Percentiles rank a stretch among this genome's conserved stretches.
phyloP scores from a whole-genome alignment of 2,888 invertebrate species.

The Andrena fulva region DNA sequence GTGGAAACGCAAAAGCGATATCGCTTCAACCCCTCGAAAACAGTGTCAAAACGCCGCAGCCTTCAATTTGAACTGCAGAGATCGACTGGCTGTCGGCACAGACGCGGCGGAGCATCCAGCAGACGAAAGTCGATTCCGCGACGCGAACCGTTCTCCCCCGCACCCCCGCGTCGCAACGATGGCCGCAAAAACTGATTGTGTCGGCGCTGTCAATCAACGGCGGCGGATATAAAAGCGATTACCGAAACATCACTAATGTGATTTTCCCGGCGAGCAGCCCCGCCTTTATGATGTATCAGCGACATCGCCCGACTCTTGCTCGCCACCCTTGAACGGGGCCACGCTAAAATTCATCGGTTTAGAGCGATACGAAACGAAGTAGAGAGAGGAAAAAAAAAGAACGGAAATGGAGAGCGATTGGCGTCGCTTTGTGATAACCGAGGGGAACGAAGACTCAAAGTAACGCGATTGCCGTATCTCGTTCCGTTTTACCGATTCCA shows the following conservation, averaged over 20 bases:
- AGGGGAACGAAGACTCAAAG: slow-evolving; percentile 13
- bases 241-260: slow-evolving; percentile 76
- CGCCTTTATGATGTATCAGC: slow-evolving; percentile 54
- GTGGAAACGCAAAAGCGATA: too few species aligned
- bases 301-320: slow-evolving; percentile 62
- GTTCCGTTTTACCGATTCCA: slow-evolving; percentile 23
- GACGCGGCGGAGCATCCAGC: neutral
- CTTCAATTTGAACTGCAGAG: too few species aligned
- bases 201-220: slow-evolving; percentile 68
- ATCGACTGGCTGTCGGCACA: too few species aligned
- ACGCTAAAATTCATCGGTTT: slow-evolving; percentile 33
- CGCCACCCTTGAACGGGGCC: slow-evolving; percentile 34
- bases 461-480: slow-evolving; percentile 46
- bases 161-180: slow-evolving; percentile 35
- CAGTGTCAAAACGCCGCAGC: too few species aligned
- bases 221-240: slow-evolving; percentile 73
- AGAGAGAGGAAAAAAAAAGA: neutral
- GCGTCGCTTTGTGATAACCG: neutral
- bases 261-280: slow-evolving; percentile 70
- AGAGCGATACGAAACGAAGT: slow-evolving; percentile 18
- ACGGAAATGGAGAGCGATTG: neutral
- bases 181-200: slow-evolving; percentile 68
- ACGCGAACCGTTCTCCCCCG: slow-evolving; percentile 24
- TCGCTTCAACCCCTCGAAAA: too few species aligned
- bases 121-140: slow-evolving; percentile 34